These are phyloP conservation scores for Rhodophaea formosa DNA, from an alignment of 2,888 invertebrate genomes.

Conservation along the genomic window DNA sequence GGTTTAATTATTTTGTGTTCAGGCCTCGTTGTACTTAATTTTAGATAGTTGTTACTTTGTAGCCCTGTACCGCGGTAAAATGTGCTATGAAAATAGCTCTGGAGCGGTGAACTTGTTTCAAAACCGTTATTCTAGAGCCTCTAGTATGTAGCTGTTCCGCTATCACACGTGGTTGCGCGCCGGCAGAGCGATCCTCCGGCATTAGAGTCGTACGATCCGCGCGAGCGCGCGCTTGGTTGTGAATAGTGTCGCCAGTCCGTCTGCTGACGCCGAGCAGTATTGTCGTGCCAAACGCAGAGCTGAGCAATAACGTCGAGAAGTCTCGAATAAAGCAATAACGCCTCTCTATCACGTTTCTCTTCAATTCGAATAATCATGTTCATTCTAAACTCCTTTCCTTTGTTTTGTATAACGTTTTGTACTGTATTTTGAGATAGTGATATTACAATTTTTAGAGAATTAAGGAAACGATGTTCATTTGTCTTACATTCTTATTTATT, in stretches of 20 bases:
- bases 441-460: background rate
- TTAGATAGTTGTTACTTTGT: too few species aligned
- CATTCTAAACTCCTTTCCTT: background rate
- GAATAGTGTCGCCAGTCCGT: conserved; percentile 51
- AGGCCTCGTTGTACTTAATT: too few species aligned
- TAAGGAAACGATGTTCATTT: conserved; percentile 1
- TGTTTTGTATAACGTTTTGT: conserved; percentile 7
- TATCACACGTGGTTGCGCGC: background rate
- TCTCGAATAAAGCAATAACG: conserved; percentile 51
- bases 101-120: background rate
- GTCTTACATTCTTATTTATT: conserved; percentile 9
- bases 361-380: background rate
- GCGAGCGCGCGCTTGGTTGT: conserved; percentile 66
- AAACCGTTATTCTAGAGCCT: background rate
- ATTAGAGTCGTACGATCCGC: conserved; percentile 26
- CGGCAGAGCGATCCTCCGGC: conserved; percentile 17
- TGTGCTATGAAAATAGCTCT: too few species aligned
- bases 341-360: conserved; percentile 16
- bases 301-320: conserved; percentile 59
- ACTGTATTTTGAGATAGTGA: conserved; percentile 10
- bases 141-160: background rate
- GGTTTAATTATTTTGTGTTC: too few species aligned
- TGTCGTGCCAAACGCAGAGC: conserved; percentile 63
- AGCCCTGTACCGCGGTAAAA: too few species aligned
- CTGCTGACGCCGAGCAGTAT: conserved; percentile 37